Evolutionary conservation across 37 sponge, comb jelly and placozoan species (phyloP), one percentile per base, ranked within the genome.

Genomic region (Halichondria panicea): DNA sequence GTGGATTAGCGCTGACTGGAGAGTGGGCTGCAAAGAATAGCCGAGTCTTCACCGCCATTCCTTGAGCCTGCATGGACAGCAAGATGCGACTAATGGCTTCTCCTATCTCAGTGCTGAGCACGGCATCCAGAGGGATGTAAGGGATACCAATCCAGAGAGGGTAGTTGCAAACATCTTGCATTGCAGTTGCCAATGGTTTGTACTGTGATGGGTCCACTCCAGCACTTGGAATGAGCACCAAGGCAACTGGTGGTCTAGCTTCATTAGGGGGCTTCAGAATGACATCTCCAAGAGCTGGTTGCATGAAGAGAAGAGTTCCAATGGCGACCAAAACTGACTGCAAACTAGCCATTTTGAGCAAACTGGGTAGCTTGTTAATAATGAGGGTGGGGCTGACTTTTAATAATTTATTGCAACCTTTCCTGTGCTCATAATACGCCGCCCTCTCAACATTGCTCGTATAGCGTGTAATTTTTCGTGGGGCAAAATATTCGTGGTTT

Each of bases 101-200:
- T 4, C 28, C 44, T 5, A 88, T 43, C 0, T 35, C 77, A 4
- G 81, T 45, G 30, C 84, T 82, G 31, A 84, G 70, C 0, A 72
- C 57, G 4, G 74, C 27, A 43, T 88, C 73, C 3, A 64, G 25
- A 0, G 31, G 24, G 42, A 82, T 80, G 21, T 88, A 75, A 1
- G 93, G 89, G 28, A 88, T 88, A 0, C 89, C 93, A 3, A 88
- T 63, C 93, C 93, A 92, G n/a, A 92, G 70, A 1, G 93, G 33
- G 57, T 57, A 68, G 52, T 35, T 27, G 25, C 80, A 77, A 1
- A 73, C 66, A 39, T 55, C 34, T 37, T 91, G 91, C 34, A 91
- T 63, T 11, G 78, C 74, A 15, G 38, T 66, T 18, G 72, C 77
- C 21, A 91, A 75, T 7, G 91, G 91, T 0, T 57, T 43, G 50